phyloP scores from a whole-genome alignment of 2,888 invertebrate genomes.

The Hypena proboscidalis region DNA sequence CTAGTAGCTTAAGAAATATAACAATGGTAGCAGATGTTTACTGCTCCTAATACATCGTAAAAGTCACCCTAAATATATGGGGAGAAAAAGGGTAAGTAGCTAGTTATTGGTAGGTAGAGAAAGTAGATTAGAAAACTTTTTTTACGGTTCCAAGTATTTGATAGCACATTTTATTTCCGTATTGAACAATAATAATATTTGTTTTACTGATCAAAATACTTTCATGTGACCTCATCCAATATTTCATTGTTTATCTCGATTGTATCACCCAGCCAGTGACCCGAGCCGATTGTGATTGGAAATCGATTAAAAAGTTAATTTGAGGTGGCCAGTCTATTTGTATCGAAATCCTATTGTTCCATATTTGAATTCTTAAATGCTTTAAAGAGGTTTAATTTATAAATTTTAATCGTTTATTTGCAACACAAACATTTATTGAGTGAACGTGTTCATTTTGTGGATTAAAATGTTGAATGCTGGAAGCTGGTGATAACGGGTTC shows the following conservation, averaged over 20 bases:
- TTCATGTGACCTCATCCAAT: background rate
- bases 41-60: background rate
- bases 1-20: background rate
- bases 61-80: background rate
- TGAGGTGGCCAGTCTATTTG: background rate
- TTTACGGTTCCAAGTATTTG: too few species aligned
- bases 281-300: slow-evolving; percentile 2
- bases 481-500: slow-evolving; percentile 62
- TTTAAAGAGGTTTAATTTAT: slow-evolving; percentile 14
- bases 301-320: slow-evolving; percentile 15
- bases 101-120: background rate
- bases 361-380: slow-evolving; percentile 18
- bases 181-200: too few species aligned
- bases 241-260: slow-evolving; percentile 1
- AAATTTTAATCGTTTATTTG: too few species aligned
- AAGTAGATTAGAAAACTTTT: background rate
- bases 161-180: too few species aligned
- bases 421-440: slow-evolving; percentile 41
- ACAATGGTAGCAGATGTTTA: slow-evolving; percentile 1
- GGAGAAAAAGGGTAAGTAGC: background rate
- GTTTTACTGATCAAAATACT: too few species aligned
- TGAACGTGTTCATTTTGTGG: slow-evolving; percentile 53
- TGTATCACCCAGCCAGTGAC: slow-evolving; percentile 3
- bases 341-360: slow-evolving; percentile 9
- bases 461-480: slow-evolving; percentile 61